Evolutionary conservation across 2,888 invertebrate species (phyloP).

Genomic region (Myopa tessellatipennis): DNA sequence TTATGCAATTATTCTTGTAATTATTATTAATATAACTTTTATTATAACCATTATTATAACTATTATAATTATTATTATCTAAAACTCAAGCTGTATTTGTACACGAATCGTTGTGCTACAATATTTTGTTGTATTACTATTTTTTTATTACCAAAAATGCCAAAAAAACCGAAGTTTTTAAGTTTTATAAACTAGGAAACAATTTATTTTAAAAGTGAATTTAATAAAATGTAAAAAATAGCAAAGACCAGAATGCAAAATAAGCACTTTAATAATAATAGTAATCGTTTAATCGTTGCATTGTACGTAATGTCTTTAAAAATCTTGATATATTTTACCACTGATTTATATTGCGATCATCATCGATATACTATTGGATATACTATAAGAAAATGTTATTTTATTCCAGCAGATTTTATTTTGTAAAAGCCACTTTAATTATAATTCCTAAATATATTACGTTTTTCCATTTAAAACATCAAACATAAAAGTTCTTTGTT

Average conservation of each 20-base stretch:
- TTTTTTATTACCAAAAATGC: conserved; percentile 27
- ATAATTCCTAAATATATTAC: neutral
- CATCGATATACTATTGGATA: too few relatives aligned
- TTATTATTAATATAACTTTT: neutral
- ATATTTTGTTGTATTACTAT: conserved; percentile 29
- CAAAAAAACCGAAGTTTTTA: conserved; percentile 24
- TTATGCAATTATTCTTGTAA: neutral
- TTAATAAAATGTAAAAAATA: too few relatives aligned
- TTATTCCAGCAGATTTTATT: too few relatives aligned
- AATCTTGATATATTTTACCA: too few relatives aligned
- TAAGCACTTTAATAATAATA: too few relatives aligned
- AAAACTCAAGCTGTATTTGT: conserved; percentile 12
- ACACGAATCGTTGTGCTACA: conserved; percentile 25
- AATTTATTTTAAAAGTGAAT: too few relatives aligned
- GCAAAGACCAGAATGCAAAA: too few relatives aligned
- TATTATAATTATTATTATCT: conserved; percentile 1
- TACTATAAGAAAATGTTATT: too few relatives aligned
- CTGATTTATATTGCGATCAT: too few relatives aligned
- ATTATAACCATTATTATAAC: neutral
- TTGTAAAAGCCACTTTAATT: neutral
- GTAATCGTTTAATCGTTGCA: too few relatives aligned
- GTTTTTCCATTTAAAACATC: neutral
- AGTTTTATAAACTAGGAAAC: neutral
- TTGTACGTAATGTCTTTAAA: too few relatives aligned
- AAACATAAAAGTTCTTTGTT: neutral